A percentile compares a stretch with the other conserved stretches of the same genome.
phyloP scores from a whole-genome alignment of 2,888 invertebrate genomes.

The Cryptophagus acutangulus region DNA sequence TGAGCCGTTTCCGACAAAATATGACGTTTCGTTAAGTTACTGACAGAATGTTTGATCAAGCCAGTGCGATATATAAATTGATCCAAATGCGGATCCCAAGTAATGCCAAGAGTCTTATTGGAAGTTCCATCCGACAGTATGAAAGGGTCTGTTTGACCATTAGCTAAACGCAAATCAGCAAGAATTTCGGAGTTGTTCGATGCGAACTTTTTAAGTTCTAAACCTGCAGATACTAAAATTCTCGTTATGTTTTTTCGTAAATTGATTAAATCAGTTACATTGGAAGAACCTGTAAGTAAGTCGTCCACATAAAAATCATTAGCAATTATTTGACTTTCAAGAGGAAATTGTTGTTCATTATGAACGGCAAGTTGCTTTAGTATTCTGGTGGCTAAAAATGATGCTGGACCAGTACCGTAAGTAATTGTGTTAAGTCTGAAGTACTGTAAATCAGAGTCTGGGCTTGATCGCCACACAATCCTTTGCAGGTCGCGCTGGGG shows the following conservation, averaged over 20 bases:
- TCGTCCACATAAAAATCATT: constrained; percentile 17
- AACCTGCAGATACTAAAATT: not conserved
- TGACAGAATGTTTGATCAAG: too few relatives aligned
- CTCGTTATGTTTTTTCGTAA: not conserved
- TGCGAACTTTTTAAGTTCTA: constrained; percentile 12
- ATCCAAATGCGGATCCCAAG: too few relatives aligned
- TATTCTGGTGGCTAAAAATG: constrained; percentile 9
- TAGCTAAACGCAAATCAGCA: too few relatives aligned
- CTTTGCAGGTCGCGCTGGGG: not conserved
- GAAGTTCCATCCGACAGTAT: too few relatives aligned
- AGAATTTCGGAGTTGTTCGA: constrained; percentile 8
- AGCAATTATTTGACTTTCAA: not conserved
- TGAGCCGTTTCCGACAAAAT: too few relatives aligned
- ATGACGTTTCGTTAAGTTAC: too few relatives aligned
- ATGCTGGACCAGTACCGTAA: constrained; percentile 13
- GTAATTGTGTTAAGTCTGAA: too few relatives aligned
- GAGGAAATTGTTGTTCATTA: not conserved
- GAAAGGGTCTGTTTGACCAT: not conserved
- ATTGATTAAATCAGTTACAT: constrained; percentile 1
- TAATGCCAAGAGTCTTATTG: too few relatives aligned
- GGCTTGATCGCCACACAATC: not conserved
- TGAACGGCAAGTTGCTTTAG: constrained; percentile 4
- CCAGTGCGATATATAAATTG: too few relatives aligned
- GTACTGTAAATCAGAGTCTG: not conserved
- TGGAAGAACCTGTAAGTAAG: constrained; percentile 13